These are phyloP conservation scores for Dynastes hyllus DNA, from an alignment of 2,888 invertebrate species.

Conservation along the genomic window DNA sequence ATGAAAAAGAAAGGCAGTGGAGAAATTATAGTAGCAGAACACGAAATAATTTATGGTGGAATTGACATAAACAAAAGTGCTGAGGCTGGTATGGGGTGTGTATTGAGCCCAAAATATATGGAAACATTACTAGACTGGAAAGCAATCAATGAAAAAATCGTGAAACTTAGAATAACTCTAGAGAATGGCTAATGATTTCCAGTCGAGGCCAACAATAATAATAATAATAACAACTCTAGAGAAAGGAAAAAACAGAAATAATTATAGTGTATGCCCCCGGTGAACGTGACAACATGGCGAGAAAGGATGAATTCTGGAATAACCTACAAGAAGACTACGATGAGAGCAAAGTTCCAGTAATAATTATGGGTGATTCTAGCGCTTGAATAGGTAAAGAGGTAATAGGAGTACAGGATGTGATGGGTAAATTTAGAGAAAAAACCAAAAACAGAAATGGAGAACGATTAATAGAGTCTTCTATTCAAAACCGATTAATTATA, in stretches of 20 bases:
- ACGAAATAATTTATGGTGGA: constrained; percentile 8
- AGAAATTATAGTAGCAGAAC: neutral
- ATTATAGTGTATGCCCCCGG: constrained; percentile 8
- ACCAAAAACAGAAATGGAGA: constrained; percentile 12
- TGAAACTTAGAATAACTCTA: constrained; percentile 3
- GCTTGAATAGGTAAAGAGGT: constrained; percentile 1
- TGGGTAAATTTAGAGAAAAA: constrained; percentile 7
- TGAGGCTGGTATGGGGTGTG: neutral
- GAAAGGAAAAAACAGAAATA: neutral
- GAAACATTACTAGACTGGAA: neutral
- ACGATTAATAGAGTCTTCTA: constrained; percentile 15
- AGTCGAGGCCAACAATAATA: too few relatives aligned
- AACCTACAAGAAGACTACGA: neutral
- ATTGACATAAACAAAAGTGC: neutral
- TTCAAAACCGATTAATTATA: constrained; percentile 6
- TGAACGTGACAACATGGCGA: neutral
- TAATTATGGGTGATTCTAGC: neutral
- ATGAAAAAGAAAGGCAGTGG: constrained; percentile 3
- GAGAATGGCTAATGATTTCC: neutral
- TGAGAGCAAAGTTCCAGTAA: neutral
- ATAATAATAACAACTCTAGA: too few relatives aligned
- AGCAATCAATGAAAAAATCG: neutral
- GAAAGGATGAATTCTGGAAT: constrained; percentile 4
- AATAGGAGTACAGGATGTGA: neutral
- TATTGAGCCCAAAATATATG: constrained; percentile 3